These are phyloP conservation scores for Rhagoletis pomonella DNA, from an alignment of 1,140 invertebrate species.

Conservation along the genomic window DNA sequence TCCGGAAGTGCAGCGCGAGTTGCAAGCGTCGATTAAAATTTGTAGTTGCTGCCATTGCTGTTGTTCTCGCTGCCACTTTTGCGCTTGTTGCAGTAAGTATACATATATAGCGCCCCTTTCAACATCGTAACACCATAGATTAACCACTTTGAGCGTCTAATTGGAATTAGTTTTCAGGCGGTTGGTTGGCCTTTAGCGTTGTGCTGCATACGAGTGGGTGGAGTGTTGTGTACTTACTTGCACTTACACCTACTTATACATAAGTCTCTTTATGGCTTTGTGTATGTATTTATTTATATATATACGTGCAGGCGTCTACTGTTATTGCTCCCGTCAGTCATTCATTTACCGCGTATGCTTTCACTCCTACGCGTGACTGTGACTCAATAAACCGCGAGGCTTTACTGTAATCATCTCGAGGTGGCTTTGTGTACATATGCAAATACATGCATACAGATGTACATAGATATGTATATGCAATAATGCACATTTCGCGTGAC, in stretches of 20 bases:
- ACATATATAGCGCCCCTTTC: background rate
- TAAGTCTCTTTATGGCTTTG: background rate
- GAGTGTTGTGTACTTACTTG: no score
- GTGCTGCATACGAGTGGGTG: no score
- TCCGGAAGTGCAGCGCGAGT: background rate
- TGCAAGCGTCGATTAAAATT: background rate
- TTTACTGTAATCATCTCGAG: background rate
- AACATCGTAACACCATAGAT: conserved; percentile 12
- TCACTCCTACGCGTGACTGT: background rate
- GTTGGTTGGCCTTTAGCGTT: background rate
- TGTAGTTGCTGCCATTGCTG: background rate
- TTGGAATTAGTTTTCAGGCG: conserved; percentile 38
- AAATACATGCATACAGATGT: background rate
- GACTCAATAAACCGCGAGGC: background rate
- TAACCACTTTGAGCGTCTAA: conserved; percentile 45
- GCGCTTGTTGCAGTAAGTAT: background rate
- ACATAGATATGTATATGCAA: background rate
- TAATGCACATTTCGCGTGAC: background rate
- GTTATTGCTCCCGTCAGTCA: background rate
- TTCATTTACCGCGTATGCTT: background rate
- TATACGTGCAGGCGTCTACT: background rate
- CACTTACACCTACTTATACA: no score
- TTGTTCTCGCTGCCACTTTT: background rate
- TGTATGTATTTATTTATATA: background rate
- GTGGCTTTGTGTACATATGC: no score